Evolutionary conservation across 2,797 vertebrate species (phyloP), one percentile per base, ranked within the genome.

Genomic region (Rhinatrema bivittatum): DNA sequence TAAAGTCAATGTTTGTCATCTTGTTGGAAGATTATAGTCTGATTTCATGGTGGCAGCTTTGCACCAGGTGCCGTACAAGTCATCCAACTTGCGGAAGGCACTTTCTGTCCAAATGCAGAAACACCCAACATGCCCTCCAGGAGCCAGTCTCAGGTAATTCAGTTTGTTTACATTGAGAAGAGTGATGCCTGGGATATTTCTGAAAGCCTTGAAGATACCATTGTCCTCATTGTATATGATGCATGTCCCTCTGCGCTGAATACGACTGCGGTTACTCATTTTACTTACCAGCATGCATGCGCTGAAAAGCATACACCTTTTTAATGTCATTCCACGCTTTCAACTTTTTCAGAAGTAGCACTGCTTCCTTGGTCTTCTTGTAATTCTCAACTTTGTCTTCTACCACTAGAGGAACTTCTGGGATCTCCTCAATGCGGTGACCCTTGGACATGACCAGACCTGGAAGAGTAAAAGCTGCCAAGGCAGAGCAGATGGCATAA

Each of bases 281-380:
- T 99, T 98, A 65, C 96, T 99, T 99, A 30, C 95, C 96, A 0
- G 94, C 95, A 68, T 95, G 82, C 92, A 99, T 97, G 24, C 94
- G 90, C 73, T 98, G 95, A 39, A 96, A 99, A 32, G 94, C 90
- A 3, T 98, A 99, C 43, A 99, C 96, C 53, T 85, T 91, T 68
- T 88, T 74, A 39, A 85, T 73, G 52, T 83, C 77, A 18, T 82
- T 87, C 81, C 79, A 66, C 12, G 75, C 76, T 53, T 84, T 89
- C 10, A 82, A 68, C 50, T 87, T 86, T 60, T 87, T 87, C 39
- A 87, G 53, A 55, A 79, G 56, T 9, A 82, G 72, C 43, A 87
- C 85, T 1, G 77, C 76, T 53, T 88, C 82, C 71, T 85, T 86
- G 21, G 84, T 86, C 68, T 84, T 90, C 62, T 85, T 71, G 53